A percentile compares a stretch with the other conserved stretches of the same genome.
These are phyloP conservation scores for Aplocera efformata DNA, from an alignment of 2,888 invertebrate species.

Conservation along the genomic window DNA sequence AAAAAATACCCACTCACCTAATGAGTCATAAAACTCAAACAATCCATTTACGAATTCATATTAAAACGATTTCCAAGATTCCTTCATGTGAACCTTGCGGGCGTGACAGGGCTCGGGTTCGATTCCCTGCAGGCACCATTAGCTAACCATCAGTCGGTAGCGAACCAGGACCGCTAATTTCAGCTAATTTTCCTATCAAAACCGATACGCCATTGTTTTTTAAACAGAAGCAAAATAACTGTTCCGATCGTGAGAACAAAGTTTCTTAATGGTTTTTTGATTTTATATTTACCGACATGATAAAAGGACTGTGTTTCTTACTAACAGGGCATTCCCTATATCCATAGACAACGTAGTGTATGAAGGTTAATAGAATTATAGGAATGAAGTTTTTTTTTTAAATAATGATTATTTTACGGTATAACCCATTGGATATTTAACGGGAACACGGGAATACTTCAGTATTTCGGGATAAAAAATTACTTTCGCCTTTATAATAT, in stretches of 20 bases:
- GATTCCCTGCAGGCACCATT: constrained; percentile 74
- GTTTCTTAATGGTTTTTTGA: constrained; percentile 53
- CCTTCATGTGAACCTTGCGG: constrained; percentile 60
- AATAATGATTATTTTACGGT: no score
- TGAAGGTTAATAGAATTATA: no score
- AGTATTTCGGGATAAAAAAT: no score
- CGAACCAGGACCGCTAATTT: constrained; percentile 67
- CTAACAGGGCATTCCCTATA: no score
- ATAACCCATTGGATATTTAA: no score
- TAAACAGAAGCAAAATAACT: constrained; percentile 62
- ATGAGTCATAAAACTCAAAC: constrained; percentile 2
- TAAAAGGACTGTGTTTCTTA: no score
- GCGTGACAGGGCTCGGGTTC: constrained; percentile 65
- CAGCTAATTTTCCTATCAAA: constrained; percentile 80
- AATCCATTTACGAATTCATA: constrained; percentile 8
- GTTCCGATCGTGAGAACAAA: constrained; percentile 66
- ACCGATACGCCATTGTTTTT: constrained; percentile 64
- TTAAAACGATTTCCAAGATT: constrained; percentile 15
- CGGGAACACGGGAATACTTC: no score
- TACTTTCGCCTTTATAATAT: no score
- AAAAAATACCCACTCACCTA: not conserved
- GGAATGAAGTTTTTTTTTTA: no score
- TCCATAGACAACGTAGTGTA: no score
- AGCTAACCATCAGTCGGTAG: constrained; percentile 77
- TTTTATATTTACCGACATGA: constrained; percentile 32